Evolutionary conservation across 1,140 invertebrate genomes (phyloP).

Genomic region (Daktulosphaira vitifoliae): DNA sequence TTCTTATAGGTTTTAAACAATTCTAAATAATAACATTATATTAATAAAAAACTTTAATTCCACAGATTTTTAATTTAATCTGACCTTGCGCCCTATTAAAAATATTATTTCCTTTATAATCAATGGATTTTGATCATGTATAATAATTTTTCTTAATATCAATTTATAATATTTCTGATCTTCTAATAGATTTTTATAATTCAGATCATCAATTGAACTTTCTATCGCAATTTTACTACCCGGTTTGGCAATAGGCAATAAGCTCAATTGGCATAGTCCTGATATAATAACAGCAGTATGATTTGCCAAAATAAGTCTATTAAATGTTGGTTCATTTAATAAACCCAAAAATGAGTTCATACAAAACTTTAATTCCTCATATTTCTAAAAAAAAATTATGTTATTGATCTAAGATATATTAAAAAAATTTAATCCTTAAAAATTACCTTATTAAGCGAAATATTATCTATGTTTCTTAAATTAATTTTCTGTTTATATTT

Average conservation of each 20-base stretch:
- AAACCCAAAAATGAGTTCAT: neutral
- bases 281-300: neutral
- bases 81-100: slow-evolving; percentile 11
- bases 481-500: neutral
- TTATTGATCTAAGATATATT: neutral
- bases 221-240: neutral
- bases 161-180: neutral
- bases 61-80: neutral
- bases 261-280: slow-evolving; percentile 9
- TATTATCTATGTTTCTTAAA: neutral
- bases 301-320: neutral
- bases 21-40: slow-evolving; percentile 1
- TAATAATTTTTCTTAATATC: neutral
- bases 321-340: slow-evolving; percentile 9
- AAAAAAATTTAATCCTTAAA: neutral
- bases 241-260: slow-evolving; percentile 9
- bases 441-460: neutral
- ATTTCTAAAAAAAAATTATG: slow-evolving; percentile 4
- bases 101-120: slow-evolving; percentile 16
- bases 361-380: slow-evolving; percentile 7
- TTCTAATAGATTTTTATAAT: slow-evolving; percentile 7
- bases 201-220: slow-evolving; percentile 4
- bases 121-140: neutral
- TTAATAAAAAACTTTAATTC: too few species aligned
- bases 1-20: slow-evolving; percentile 2